phyloP scores from a whole-genome alignment of 2,113 vertebrate genomes.

The Eonycteris spelaea region DNA sequence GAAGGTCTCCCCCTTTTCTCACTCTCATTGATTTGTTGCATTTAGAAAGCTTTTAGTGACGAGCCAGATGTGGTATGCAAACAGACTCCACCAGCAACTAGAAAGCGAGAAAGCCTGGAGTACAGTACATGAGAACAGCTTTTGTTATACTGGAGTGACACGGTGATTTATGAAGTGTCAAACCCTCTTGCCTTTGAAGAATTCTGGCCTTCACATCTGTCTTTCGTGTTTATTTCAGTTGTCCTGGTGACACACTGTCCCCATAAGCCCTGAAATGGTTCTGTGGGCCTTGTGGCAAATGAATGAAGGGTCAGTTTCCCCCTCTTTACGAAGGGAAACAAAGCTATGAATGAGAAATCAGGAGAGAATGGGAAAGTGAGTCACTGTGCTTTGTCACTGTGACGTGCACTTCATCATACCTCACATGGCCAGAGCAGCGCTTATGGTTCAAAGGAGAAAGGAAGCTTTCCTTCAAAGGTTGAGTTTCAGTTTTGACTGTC shows the following conservation, averaged over 20 bases:
- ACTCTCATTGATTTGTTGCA: constrained; percentile 60
- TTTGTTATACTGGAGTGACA: constrained; percentile 75
- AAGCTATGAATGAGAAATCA: constrained; percentile 75
- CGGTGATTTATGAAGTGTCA: constrained; percentile 81
- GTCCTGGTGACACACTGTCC: constrained; percentile 74
- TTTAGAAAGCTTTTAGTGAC: constrained; percentile 76
- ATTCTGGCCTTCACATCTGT: constrained; percentile 79
- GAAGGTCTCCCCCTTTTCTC: constrained; percentile 36
- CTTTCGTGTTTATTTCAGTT: constrained; percentile 78
- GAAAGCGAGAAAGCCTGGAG: constrained; percentile 50
- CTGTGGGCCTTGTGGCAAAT: constrained; percentile 65
- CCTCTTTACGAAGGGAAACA: constrained; percentile 53
- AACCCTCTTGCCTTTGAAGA: constrained; percentile 77
- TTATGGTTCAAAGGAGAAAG: constrained; percentile 55
- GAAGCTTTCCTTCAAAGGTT: constrained; percentile 52
- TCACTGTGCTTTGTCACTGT: constrained; percentile 73
- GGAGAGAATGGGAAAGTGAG: constrained; percentile 61
- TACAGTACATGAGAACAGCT: constrained; percentile 67
- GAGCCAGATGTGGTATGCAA: constrained; percentile 77
- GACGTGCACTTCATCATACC: constrained; percentile 70
- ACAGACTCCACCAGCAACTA: constrained; percentile 62
- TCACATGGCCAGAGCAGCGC: constrained; percentile 27
- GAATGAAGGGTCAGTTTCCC: constrained; percentile 45
- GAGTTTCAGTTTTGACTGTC: constrained; percentile 54
- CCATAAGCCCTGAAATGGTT: constrained; percentile 68